Evolutionary conservation across 2,113 vertebrate genomes (phyloP).

Genomic region (Globicephala melas): DNA sequence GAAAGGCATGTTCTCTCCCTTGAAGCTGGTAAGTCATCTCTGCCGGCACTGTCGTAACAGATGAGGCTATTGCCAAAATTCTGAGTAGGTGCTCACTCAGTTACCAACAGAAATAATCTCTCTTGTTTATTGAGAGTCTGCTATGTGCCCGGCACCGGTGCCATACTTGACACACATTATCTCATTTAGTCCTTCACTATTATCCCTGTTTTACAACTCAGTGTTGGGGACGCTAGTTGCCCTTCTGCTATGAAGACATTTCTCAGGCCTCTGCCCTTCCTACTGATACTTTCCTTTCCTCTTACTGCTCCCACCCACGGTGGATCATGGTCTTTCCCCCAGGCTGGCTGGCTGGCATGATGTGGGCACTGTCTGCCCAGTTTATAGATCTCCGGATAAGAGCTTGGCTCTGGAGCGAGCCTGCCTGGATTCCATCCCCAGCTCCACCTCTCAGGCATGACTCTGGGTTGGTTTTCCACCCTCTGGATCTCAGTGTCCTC

Average conservation of each 20-base stretch:
- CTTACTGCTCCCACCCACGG: rapidly evolving
- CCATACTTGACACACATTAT: rapidly evolving
- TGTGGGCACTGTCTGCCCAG: not conserved
- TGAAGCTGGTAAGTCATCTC: not conserved
- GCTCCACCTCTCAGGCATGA: rapidly evolving
- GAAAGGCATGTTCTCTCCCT: not conserved
- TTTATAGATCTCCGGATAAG: not conserved
- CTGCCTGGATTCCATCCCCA: not conserved
- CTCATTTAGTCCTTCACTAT: not conserved
- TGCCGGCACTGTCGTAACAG: not conserved
- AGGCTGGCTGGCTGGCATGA: rapidly evolving
- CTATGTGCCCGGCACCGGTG: rapidly evolving
- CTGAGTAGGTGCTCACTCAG: not conserved
- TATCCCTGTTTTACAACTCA: not conserved
- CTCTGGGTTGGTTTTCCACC: not conserved
- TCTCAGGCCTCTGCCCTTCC: not conserved
- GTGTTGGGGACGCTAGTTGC: no score
- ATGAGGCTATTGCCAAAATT: not conserved
- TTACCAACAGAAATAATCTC: not conserved
- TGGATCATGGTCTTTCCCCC: not conserved
- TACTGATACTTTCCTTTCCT: not conserved
- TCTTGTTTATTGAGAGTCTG: not conserved
- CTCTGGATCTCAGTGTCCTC: not conserved
- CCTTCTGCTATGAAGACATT: not conserved
- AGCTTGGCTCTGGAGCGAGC: not conserved